Base-by-base conservation (phyloP, 2,797 vertebrate species). In the Crypturellus tataupa region DNA sequence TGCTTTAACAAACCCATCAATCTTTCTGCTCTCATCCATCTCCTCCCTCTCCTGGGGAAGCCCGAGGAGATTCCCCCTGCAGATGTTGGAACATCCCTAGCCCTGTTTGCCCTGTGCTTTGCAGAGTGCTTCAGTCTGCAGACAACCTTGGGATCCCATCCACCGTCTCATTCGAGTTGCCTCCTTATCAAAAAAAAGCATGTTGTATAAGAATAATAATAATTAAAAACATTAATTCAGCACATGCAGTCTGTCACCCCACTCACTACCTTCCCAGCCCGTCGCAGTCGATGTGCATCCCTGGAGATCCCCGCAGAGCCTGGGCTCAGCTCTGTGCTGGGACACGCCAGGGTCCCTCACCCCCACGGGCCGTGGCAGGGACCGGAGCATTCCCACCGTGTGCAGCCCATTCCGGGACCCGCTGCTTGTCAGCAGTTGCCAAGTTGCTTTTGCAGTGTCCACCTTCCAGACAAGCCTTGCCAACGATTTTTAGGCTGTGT, bases 401-500 rank as follows among this genome's bases (percentile, higher is more conserved):
- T 9, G 3, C 1, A 0, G 37, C 71, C 58, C 73, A 4, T 55
- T 81, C 79, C 47, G 71, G 90, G 77, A 88, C 11, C 1, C 59
- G 91, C 82, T 88, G 40, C 63, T n/a, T 56, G 73, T 44, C 89
- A 65, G 7, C 37, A 60, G 56, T 67, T 78, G 76, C 77, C 68
- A 49, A 7, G 6, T 63, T 92, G 73, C 91, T 93, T 60, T 93
- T 92, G 87, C 80, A 69, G 80, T 73, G 91, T 59, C 71, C 56
- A 62, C 75, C 65, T 81, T 91, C 82, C 2, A 9, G 73, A 93
- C 35, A 1, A 56, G 42, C 69, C 5, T 0, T 84, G 63, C 60
- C 73, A 58, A 39, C 87, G 85, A 70, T 82, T 95, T 92, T 94
- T 81, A 90, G 63, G 53, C 68, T 68, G 39, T 27, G 8, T 92